These are phyloP conservation scores for Diaperis boleti DNA, from an alignment of 2,888 invertebrate genomes.

Conservation along the genomic window DNA sequence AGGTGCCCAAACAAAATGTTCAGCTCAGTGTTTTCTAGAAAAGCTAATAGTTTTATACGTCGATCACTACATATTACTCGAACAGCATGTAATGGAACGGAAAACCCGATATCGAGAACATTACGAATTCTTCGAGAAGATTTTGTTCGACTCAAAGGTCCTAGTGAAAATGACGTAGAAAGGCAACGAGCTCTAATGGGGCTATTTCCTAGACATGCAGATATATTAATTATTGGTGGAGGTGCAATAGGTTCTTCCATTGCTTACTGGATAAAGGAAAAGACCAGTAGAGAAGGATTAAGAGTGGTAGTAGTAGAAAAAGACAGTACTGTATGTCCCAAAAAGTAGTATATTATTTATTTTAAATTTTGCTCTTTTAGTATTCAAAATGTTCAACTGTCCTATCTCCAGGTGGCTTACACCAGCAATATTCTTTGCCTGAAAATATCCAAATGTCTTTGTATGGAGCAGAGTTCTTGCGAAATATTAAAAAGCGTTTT, in stretches of 20 bases:
- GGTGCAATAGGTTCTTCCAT: constrained; percentile 91
- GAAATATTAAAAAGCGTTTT: constrained; percentile 76
- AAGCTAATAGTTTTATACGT: background rate
- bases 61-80: constrained; percentile 3
- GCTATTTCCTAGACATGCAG: constrained; percentile 61
- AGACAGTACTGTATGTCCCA: constrained; percentile 84
- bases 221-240: constrained; percentile 92
- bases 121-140: constrained; percentile 30
- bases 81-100: background rate
- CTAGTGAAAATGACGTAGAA: constrained; percentile 19
- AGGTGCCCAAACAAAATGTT: no score
- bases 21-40: no score
- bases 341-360: constrained; percentile 48
- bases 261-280: constrained; percentile 91
- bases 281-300: constrained; percentile 75
- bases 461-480: constrained; percentile 89
- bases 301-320: constrained; percentile 89
- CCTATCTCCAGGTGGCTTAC: constrained; percentile 85
- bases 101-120: constrained; percentile 31
- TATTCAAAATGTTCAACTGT: constrained; percentile 79
- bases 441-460: constrained; percentile 95
- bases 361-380: constrained; percentile 65
- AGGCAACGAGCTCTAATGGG: constrained; percentile 32
- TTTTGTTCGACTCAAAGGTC: constrained; percentile 7
- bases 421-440: constrained; percentile 92